Evolutionary conservation across 2,113 vertebrate genomes (phyloP).

Genomic region (Empidonax alnorum): DNA sequence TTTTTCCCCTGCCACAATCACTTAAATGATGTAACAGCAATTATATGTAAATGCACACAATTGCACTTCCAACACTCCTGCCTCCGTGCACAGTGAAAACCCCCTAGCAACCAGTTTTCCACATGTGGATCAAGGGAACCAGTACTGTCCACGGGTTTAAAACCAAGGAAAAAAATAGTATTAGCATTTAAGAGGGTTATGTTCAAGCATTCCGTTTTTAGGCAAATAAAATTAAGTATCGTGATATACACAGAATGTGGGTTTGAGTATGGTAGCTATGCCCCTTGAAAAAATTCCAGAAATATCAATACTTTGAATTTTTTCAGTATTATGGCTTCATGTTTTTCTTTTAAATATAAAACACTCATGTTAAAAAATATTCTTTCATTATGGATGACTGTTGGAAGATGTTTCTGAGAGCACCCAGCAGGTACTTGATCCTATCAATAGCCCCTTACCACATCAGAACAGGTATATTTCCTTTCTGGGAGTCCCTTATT

Average conservation of each 20-base stretch:
- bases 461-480: not conserved
- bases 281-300: not conserved
- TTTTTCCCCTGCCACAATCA: not conserved
- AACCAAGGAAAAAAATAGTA: not conserved
- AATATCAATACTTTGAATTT: not conserved
- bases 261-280: not conserved
- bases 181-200: not conserved
- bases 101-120: not conserved
- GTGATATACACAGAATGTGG: not conserved
- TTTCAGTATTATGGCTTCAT: not conserved
- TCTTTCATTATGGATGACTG: not conserved
- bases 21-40: not conserved
- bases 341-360: not conserved
- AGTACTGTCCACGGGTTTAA: not conserved
- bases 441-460: not conserved
- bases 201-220: not conserved
- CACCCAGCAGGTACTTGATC: not conserved
- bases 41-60: accelerated
- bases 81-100: not conserved
- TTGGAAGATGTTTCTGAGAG: not conserved
- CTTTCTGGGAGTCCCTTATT: not conserved
- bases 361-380: not conserved
- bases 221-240: not conserved
- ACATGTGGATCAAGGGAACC: not conserved
- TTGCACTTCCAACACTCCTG: not conserved